These are phyloP conservation scores for Trigoniulus corallinus DNA, from an alignment of 1,140 invertebrate genomes.

Conservation along the genomic window DNA sequence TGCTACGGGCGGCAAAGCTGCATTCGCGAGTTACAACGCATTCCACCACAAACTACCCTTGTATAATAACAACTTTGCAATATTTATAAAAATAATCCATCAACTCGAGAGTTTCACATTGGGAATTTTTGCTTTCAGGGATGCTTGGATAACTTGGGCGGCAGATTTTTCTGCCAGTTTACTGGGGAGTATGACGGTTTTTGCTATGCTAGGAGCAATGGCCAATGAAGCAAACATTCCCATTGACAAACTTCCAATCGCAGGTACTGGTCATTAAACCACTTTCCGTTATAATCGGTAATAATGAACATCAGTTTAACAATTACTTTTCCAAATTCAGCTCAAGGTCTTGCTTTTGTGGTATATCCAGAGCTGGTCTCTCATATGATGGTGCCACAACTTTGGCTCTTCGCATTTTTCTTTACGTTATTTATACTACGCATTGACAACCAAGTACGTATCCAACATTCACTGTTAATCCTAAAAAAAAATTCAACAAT, in stretches of 20 bases:
- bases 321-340: not conserved
- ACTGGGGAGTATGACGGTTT: slow-evolving; percentile 27
- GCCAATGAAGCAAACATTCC: slow-evolving; percentile 16
- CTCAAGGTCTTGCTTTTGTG: not conserved
- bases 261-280: slow-evolving; percentile 8
- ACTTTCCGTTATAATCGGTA: not conserved
- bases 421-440: not conserved
- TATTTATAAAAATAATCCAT: not conserved
- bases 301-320: not conserved
- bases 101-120: slow-evolving; percentile 11
- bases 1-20: slow-evolving; percentile 33
- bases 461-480: too few relatives aligned
- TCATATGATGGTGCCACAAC: not conserved
- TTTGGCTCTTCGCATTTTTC: not conserved
- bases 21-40: slow-evolving; percentile 32
- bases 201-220: slow-evolving; percentile 28
- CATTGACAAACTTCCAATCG: slow-evolving; percentile 16
- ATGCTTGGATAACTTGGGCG: slow-evolving; percentile 25
- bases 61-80: not conserved
- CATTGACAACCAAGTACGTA: not conserved
- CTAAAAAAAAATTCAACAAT: too few relatives aligned
- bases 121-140: slow-evolving; percentile 10
- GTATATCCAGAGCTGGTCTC: not conserved
- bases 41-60: slow-evolving; percentile 26
- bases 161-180: slow-evolving; percentile 24